Percentiles rank a stretch among this genome's conserved stretches.
These are phyloP conservation scores for Smittia aterrima DNA, from an alignment of 2,888 invertebrate genomes.

Conservation along the genomic window DNA sequence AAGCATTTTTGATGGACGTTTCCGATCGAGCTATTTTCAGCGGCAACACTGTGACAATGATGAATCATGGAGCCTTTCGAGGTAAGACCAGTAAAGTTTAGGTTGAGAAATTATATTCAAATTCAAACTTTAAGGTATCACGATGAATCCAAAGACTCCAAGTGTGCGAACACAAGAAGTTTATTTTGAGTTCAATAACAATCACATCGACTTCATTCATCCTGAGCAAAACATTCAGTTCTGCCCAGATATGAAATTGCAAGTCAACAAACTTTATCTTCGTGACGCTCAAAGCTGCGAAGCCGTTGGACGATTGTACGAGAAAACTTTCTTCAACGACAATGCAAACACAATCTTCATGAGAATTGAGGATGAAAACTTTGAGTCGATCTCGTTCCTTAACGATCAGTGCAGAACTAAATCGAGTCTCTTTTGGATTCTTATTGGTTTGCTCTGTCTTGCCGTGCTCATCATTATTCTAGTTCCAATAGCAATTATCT, in stretches of 20 bases:
- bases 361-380: constrained; percentile 42
- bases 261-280: constrained; percentile 47
- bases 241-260: constrained; percentile 24
- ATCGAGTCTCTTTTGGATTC: constrained; percentile 48
- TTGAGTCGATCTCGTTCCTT: constrained; percentile 47
- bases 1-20: constrained; percentile 63
- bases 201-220: constrained; percentile 18
- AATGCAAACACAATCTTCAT: constrained; percentile 49
- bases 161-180: constrained; percentile 3
- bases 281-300: constrained; percentile 49
- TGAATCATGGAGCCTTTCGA: constrained; percentile 63
- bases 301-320: constrained; percentile 46
- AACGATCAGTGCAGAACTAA: constrained; percentile 47
- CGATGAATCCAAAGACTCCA: constrained; percentile 1
- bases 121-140: constrained; percentile 21
- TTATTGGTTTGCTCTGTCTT: constrained; percentile 53
- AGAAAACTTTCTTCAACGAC: constrained; percentile 48
- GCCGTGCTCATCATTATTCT: constrained; percentile 55
- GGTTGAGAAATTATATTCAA: not conserved
- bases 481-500: constrained; percentile 50
- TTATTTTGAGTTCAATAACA: constrained; percentile 23
- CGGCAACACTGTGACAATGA: constrained; percentile 61
- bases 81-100: too few relatives aligned
- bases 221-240: constrained; percentile 18
- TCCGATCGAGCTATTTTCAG: constrained; percentile 64